Evolutionary conservation across 1,140 invertebrate genomes (phyloP).

Genomic region (Zaprionus capensis): DNA sequence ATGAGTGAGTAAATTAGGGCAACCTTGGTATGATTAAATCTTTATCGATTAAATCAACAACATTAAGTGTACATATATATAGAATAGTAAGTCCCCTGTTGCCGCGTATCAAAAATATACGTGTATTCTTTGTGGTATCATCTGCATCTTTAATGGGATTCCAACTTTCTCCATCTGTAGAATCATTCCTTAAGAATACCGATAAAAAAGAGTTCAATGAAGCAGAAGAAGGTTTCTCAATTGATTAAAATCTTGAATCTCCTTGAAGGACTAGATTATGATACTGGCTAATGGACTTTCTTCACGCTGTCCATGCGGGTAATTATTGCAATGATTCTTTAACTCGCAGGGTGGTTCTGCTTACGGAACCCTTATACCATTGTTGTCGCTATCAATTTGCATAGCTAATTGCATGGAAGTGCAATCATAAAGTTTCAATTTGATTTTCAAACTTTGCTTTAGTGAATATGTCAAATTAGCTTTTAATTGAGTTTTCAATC

Average conservation of each 20-base stretch:
- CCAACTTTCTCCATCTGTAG: too few relatives aligned
- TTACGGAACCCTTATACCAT: slow-evolving; percentile 45
- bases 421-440: slow-evolving; percentile 46
- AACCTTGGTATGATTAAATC: too few relatives aligned
- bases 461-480: slow-evolving; percentile 68
- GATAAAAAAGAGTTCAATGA: slow-evolving; percentile 47
- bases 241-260: slow-evolving; percentile 52
- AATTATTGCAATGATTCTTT: slow-evolving; percentile 57
- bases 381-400: slow-evolving; percentile 65
- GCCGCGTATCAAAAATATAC: too few relatives aligned
- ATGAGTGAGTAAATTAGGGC: neutral
- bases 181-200: neutral
- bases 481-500: slow-evolving; percentile 78
- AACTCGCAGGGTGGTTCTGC: slow-evolving; percentile 24
- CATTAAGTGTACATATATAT: too few relatives aligned
- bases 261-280: slow-evolving; percentile 65
- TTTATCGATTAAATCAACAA: too few relatives aligned
- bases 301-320: slow-evolving; percentile 58
- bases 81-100: too few relatives aligned
- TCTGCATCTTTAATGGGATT: too few relatives aligned
- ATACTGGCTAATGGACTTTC: slow-evolving; percentile 37
- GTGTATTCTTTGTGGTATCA: too few relatives aligned
- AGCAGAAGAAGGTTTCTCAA: slow-evolving; percentile 26
- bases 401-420: slow-evolving; percentile 69
- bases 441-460: slow-evolving; percentile 36